A percentile compares a stretch with the other conserved stretches of the same genome.
Evolutionary conservation across 1,140 invertebrate genomes (phyloP).

Genomic region (Galleria mellonella): DNA sequence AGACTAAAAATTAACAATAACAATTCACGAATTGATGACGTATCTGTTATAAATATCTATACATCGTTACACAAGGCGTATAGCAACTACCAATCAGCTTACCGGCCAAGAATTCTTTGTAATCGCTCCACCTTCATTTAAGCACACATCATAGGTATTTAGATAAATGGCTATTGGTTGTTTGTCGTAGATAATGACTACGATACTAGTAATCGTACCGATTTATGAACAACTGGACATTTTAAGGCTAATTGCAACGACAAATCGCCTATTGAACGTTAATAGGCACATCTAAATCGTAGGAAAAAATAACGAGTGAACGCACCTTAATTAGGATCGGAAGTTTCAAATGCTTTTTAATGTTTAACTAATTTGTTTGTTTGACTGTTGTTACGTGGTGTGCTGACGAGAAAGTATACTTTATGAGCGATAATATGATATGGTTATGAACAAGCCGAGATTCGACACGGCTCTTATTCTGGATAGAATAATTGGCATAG

Average conservation of each 20-base stretch:
- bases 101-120: background rate
- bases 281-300: slow-evolving; percentile 46
- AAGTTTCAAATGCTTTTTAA: slow-evolving; percentile 54
- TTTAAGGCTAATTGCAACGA: slow-evolving; percentile 50
- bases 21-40: no score
- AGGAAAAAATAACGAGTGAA: slow-evolving; percentile 49
- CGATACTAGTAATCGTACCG: slow-evolving; percentile 29
- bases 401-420: no score
- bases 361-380: slow-evolving; percentile 61
- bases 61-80: no score
- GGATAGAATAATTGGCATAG: no score
- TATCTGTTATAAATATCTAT: no score
- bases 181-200: slow-evolving; percentile 14
- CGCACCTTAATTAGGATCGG: slow-evolving; percentile 54
- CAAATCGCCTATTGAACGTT: slow-evolving; percentile 50
- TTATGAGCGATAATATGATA: no score
- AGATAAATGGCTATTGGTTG: slow-evolving; percentile 1
- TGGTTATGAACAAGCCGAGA: no score
- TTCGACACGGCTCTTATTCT: no score
- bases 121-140: slow-evolving; percentile 1
- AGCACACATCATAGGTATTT: background rate
- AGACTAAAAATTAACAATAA: no score
- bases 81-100: slow-evolving; percentile 17
- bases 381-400: no score
- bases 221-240: slow-evolving; percentile 38